Evolutionary conservation across 2,113 vertebrate genomes (phyloP).

Genomic region (Saccopteryx bilineata): DNA sequence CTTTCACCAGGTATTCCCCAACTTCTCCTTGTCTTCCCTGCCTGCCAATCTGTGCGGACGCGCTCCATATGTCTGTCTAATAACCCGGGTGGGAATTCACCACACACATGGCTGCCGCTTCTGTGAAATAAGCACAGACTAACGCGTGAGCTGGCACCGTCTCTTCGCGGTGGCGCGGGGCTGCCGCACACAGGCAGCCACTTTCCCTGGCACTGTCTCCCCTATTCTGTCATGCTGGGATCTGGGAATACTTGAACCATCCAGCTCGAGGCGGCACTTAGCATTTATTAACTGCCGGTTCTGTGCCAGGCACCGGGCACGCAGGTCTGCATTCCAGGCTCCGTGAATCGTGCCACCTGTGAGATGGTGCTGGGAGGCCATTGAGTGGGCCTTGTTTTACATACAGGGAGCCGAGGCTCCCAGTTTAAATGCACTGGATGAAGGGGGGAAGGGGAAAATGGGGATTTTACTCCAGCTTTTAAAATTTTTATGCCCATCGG

Average conservation of each 20-base stretch:
- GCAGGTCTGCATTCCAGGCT: not conserved
- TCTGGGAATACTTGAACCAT: conserved; percentile 64
- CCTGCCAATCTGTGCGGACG: conserved; percentile 60
- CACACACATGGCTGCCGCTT: not conserved
- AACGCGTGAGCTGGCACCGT: not conserved
- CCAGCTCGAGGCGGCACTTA: not conserved
- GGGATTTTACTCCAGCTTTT: not conserved
- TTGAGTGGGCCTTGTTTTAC: not conserved
- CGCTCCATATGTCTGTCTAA: conserved; percentile 62
- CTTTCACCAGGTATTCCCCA: conserved; percentile 62
- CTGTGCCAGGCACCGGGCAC: not conserved
- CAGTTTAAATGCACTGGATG: not conserved
- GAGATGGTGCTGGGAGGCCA: not conserved
- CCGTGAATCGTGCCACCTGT: not conserved
- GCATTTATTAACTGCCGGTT: not conserved
- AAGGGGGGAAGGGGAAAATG: rapidly evolving
- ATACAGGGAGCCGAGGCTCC: not conserved
- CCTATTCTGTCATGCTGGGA: conserved; percentile 53
- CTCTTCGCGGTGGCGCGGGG: not conserved
- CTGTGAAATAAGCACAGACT: conserved; percentile 3
- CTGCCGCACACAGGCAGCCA: not conserved
- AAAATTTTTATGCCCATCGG: not conserved
- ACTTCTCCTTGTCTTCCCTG: conserved; percentile 24
- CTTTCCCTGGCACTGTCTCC: conserved; percentile 46
- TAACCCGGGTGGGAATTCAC: conserved; percentile 14